A percentile compares a stretch with the other conserved stretches of the same genome.
Conservation (phyloP, 1,140 invertebrate genomes). For the Drosophila sulfurigaster region DNA sequence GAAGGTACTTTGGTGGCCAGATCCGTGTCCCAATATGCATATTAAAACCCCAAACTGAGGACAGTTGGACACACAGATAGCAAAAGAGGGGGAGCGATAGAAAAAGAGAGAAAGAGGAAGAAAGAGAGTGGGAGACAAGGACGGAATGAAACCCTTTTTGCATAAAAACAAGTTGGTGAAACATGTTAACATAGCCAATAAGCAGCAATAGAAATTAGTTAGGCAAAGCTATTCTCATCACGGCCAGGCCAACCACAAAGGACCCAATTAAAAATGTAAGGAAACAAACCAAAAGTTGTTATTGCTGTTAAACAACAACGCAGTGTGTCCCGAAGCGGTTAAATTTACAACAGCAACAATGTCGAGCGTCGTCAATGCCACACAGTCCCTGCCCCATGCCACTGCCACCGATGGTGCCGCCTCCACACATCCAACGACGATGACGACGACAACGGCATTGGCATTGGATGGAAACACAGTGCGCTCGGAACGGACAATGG, state of each 20-base stretch:
- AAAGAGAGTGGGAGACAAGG: slow-evolving; percentile 10
- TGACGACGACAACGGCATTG: slow-evolving; percentile 11
- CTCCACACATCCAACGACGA: slow-evolving; percentile 7
- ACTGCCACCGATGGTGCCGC: slow-evolving; percentile 24
- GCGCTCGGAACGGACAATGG: slow-evolving; percentile 54
- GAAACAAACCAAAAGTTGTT: slow-evolving; percentile 83
- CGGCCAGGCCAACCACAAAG: slow-evolving; percentile 73
- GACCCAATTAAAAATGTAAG: slow-evolving; percentile 84
- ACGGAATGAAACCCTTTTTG: slow-evolving; percentile 65
- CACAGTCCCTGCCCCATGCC: too few relatives aligned
- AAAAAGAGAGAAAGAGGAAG: not conserved
- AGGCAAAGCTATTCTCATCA: slow-evolving; percentile 80
- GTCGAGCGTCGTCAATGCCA: slow-evolving; percentile 1
- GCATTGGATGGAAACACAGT: slow-evolving; percentile 24
- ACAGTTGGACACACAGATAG: slow-evolving; percentile 1
- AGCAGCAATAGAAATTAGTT: slow-evolving; percentile 83
- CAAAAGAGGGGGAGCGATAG: not conserved
- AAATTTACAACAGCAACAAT: slow-evolving; percentile 80
- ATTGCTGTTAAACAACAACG: slow-evolving; percentile 83
- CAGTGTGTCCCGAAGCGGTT: slow-evolving; percentile 82
- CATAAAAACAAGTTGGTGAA: slow-evolving; percentile 79
- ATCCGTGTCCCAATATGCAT: slow-evolving; percentile 73
- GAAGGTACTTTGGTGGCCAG: slow-evolving; percentile 57
- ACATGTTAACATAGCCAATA: slow-evolving; percentile 83
- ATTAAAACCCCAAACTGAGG: slow-evolving; percentile 49